Evolutionary conservation across 2,797 vertebrate species (phyloP).

Genomic region (Sarcoramphus papa): DNA sequence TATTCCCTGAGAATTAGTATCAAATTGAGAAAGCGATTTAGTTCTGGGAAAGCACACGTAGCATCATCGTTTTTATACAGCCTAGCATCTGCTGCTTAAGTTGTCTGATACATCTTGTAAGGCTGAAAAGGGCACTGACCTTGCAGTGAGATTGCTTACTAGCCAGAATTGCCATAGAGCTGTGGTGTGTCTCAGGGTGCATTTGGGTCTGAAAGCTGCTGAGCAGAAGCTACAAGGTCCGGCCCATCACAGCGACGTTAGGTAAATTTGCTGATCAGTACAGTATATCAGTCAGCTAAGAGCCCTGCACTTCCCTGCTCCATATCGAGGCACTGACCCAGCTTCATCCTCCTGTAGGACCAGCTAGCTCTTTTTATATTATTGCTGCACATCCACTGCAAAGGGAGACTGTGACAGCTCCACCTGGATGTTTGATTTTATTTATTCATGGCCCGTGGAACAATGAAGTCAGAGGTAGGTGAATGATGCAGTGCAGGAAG

Average conservation of each 20-base stretch:
- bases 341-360: conserved; percentile 53
- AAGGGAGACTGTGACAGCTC: neutral
- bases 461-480: conserved; percentile 74
- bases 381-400: conserved; percentile 19
- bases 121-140: conserved; percentile 71
- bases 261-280: conserved; percentile 71
- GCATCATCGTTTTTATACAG: neutral
- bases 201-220: conserved; percentile 3
- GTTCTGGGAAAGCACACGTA: neutral
- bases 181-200: neutral
- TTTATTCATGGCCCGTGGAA: conserved; percentile 43
- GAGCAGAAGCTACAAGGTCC: conserved; percentile 48
- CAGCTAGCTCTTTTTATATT: neutral
- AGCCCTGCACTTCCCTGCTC: conserved; percentile 45
- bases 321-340: conserved; percentile 23
- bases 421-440: neutral
- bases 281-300: conserved; percentile 43
- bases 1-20: neutral
- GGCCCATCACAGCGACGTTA: conserved; percentile 64
- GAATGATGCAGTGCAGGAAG: conserved; percentile 73
- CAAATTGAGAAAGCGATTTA: neutral
- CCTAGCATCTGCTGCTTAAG: neutral
- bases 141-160: conserved; percentile 66
- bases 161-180: conserved; percentile 27
- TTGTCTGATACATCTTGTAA: neutral